phyloP scores from a whole-genome alignment of 2,888 invertebrate genomes.

The Patella depressa region DNA sequence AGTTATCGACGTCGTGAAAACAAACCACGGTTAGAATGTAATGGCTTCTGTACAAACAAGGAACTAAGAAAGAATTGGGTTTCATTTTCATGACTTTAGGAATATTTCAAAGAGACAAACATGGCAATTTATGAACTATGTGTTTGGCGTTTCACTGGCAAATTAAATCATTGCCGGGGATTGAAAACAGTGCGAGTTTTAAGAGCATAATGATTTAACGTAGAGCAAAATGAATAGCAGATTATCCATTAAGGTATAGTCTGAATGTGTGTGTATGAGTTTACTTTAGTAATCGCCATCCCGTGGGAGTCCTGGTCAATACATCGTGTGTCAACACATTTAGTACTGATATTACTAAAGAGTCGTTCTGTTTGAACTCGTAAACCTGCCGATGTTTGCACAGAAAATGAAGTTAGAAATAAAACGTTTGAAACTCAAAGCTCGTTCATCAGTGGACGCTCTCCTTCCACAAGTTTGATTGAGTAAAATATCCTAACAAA shows the following conservation, averaged over 20 bases:
- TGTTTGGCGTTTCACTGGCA: conserved; percentile 1
- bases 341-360: neutral
- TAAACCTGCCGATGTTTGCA: conserved; percentile 1
- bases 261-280: neutral
- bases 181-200: neutral
- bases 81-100: too few relatives aligned
- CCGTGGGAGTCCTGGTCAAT: neutral
- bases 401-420: conserved; percentile 1
- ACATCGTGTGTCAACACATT: neutral
- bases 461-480: too few relatives aligned
- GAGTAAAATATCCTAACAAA: too few relatives aligned
- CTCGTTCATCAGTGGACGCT: neutral
- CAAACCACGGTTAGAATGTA: too few relatives aligned
- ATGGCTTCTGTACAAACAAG: too few relatives aligned
- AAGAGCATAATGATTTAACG: neutral
- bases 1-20: too few relatives aligned
- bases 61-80: too few relatives aligned
- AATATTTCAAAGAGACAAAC: neutral
- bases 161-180: conserved; percentile 2
- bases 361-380: neutral
- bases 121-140: neutral
- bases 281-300: conserved; percentile 7
- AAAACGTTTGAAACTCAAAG: neutral
- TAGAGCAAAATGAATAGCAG: neutral
- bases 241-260: conserved; percentile 4